Base-by-base conservation (phyloP, 92 coral and sea anemone genomes). In the Scolanthus callimorphus region DNA sequence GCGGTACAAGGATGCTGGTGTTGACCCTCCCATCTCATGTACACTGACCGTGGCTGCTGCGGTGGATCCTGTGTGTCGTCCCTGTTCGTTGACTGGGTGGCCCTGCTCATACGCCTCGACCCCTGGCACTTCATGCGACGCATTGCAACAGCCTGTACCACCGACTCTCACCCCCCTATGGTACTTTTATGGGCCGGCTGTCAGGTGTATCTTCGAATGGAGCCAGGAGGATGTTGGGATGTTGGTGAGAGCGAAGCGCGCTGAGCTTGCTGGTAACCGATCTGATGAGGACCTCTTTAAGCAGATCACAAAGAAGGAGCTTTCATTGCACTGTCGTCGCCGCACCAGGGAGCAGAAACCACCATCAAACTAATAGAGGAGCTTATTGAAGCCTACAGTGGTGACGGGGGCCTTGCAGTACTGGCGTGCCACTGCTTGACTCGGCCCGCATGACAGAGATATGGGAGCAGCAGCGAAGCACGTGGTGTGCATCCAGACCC, bases 401-500 rank as follows among this genome's bases (percentile, higher is more conserved):
- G 85, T 19, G 76, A 71, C 12, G 81, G 72, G 39, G 81, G 85
- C 20, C 25, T 3, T 8, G 85, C 77, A 55, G 77, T 74, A 11
- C 44, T 71, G 2, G 90, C 3, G 84, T 77, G 20, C 84, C 84
- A 1, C 65, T 83, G 4, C 62, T 83, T n/a, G 77, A 83, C 31
- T 21, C 17, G 15, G 73, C 65, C 51, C 29, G 70, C 11, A 66
- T 63, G 15, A 71, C 73, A 81, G 55, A 67, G 1, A 58, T 77
- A 11, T 77, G 84, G 84, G 1, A 4, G 1, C 57, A 51, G 31
- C 70, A 67, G 39, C 39, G 55, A 29, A 27, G 31, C 85, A 79
- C 57, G 23, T 72, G 1, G 49, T 30, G 3, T 79, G 86, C 60
- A 65, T 72, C 27, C 86, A 79, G 80, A 65, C 55, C 86, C 76